phyloP scores from a whole-genome alignment of 92 coral and sea anemone species.

The Montipora capitata region DNA sequence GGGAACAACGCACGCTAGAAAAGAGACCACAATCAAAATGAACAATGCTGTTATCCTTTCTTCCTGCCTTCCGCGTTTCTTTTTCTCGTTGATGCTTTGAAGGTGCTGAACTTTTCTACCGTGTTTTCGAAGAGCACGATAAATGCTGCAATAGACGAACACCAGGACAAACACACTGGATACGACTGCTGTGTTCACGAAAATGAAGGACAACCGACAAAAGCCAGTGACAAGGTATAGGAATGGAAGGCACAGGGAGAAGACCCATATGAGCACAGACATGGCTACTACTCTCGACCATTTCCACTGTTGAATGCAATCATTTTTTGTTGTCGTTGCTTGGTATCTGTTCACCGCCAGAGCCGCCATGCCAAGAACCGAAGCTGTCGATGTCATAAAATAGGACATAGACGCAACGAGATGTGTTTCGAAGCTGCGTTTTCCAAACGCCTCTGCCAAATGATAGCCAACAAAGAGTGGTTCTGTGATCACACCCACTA shows the following conservation, averaged over 20 bases:
- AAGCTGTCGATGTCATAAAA: slow-evolving; percentile 78
- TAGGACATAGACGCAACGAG: slow-evolving; percentile 68
- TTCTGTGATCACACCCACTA: slow-evolving; percentile 75
- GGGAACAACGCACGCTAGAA: slow-evolving; percentile 73
- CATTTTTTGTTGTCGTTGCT: slow-evolving; percentile 38
- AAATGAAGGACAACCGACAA: slow-evolving; percentile 64
- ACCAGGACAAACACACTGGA: slow-evolving; percentile 53
- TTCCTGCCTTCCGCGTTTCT: slow-evolving; percentile 38
- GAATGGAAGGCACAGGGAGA: slow-evolving; percentile 46
- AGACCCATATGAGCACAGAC: slow-evolving; percentile 56
- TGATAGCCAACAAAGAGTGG: slow-evolving; percentile 75
- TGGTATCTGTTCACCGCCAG: slow-evolving; percentile 79
- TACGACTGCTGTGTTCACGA: slow-evolving; percentile 72
- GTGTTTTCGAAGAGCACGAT: slow-evolving; percentile 56
- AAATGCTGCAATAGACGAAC: slow-evolving; percentile 61
- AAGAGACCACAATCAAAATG: slow-evolving; percentile 77
- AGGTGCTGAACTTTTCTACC: slow-evolving; percentile 6
- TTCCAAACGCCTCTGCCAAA: slow-evolving; percentile 63
- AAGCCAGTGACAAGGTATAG: slow-evolving; percentile 62
- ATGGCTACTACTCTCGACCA: slow-evolving; percentile 13
- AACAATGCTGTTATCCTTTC: slow-evolving; percentile 72
- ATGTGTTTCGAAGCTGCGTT: slow-evolving; percentile 21
- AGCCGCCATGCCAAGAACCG: slow-evolving; percentile 78
- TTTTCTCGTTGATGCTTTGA: slow-evolving; percentile 1
- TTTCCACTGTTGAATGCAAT: slow-evolving; percentile 6